phyloP scores from a whole-genome alignment of 2,797 vertebrate genomes.

The Sphaeramia orbicularis region DNA sequence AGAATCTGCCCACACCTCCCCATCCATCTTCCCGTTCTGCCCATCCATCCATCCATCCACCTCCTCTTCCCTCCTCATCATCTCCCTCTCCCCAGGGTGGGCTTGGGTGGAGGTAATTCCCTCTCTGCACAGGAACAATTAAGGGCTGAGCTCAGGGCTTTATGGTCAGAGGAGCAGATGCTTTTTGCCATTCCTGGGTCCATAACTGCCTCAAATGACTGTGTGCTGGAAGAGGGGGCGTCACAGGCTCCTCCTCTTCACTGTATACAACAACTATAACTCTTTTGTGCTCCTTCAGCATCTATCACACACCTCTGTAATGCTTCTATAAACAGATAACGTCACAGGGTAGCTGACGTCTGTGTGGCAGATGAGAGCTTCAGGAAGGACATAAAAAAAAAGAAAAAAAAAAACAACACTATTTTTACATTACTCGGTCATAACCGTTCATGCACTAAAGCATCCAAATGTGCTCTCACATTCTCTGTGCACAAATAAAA shows the following conservation, averaged over 20 bases:
- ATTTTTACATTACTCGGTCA: no score
- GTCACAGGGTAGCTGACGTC: conserved; percentile 55
- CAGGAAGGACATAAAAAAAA: conserved; percentile 48
- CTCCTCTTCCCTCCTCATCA: conserved; percentile 39
- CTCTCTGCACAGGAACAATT: conserved; percentile 80
- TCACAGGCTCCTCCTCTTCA: conserved; percentile 47
- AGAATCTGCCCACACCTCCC: conserved; percentile 75
- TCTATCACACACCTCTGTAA: conserved; percentile 67
- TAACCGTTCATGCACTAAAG: no score
- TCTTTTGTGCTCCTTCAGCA: conserved; percentile 77
- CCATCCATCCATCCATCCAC: conserved; percentile 63
- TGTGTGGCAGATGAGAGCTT: conserved; percentile 61
- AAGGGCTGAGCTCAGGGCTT: conserved; percentile 80
- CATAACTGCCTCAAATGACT: conserved; percentile 80
- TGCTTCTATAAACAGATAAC: conserved; percentile 75
- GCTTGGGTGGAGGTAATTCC: conserved; percentile 76
- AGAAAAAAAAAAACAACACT: not conserved
- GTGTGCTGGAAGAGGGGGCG: conserved; percentile 55
- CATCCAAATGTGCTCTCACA: no score
- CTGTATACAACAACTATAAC: conserved; percentile 65
- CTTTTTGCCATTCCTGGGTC: conserved; percentile 80
- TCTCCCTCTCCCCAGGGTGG: conserved; percentile 62
- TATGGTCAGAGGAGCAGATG: conserved; percentile 87
- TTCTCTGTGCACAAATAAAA: no score
- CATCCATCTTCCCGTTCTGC: conserved; percentile 66